These are phyloP conservation scores for Mesochorus sp. DNA, from an alignment of 2,888 invertebrate species.

Conservation along the genomic window DNA sequence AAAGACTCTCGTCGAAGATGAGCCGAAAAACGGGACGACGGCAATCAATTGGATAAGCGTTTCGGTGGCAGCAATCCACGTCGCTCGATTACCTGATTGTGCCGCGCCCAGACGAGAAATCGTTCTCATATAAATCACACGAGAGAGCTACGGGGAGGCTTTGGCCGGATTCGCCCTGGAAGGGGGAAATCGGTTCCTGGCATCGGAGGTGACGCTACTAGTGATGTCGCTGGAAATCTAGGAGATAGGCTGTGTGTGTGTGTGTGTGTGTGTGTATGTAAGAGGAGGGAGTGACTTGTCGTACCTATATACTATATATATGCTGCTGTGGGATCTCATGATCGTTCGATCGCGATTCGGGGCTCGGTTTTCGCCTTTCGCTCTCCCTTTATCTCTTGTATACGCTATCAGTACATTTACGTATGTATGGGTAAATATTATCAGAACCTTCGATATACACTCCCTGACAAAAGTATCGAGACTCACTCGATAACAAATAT, in stretches of 20 bases:
- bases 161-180: slow-evolving; percentile 55
- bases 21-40: slow-evolving; percentile 63
- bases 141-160: slow-evolving; percentile 68
- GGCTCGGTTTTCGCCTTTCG: slow-evolving; percentile 45
- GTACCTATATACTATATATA: slow-evolving; percentile 48
- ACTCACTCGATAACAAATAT: too few species aligned
- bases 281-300: slow-evolving; percentile 57
- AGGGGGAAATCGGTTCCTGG: slow-evolving; percentile 41
- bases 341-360: slow-evolving; percentile 48
- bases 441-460: slow-evolving; percentile 16
- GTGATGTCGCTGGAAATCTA: slow-evolving; percentile 42
- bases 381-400: slow-evolving; percentile 41
- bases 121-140: slow-evolving; percentile 78
- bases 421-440: neutral
- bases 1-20: too few species aligned
- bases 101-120: slow-evolving; percentile 74
- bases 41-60: slow-evolving; percentile 74
- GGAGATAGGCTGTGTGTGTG: slow-evolving; percentile 21
- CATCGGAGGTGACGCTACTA: slow-evolving; percentile 20
- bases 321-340: slow-evolving; percentile 39
- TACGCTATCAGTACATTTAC: slow-evolving; percentile 15
- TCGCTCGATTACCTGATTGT: slow-evolving; percentile 75
- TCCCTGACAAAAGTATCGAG: neutral
- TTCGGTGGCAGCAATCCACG: slow-evolving; percentile 71
- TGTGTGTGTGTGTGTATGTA: too few species aligned